These are phyloP conservation scores for Pyrocephalus nanus DNA, from an alignment of 2,797 vertebrate species.

Conservation along the genomic window DNA sequence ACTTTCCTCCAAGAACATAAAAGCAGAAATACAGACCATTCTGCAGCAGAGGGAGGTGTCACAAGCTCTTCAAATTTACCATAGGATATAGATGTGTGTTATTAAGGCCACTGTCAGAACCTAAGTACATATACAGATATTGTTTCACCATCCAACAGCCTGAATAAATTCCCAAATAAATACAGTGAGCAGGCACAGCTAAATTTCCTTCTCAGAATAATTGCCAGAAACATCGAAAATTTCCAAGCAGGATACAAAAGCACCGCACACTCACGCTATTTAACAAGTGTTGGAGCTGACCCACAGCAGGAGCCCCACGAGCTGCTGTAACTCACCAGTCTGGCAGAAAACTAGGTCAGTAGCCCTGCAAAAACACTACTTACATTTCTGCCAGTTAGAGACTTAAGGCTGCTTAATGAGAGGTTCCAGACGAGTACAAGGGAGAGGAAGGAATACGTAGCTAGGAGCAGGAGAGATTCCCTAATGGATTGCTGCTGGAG, in stretches of 20 bases:
- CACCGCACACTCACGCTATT: not conserved
- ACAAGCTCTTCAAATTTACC: not conserved
- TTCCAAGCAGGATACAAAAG: not conserved
- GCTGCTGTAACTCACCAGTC: slow-evolving; percentile 3
- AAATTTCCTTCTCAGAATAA: not conserved
- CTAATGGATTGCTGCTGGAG: not conserved
- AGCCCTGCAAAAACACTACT: slow-evolving; percentile 6
- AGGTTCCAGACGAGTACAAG: not conserved
- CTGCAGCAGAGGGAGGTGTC: not conserved
- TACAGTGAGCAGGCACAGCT: not conserved
- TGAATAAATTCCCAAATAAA: not conserved
- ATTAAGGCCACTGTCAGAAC: not conserved
- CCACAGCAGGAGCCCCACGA: slow-evolving; percentile 11
- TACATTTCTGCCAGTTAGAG: slow-evolving; percentile 15
- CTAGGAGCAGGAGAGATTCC: not conserved
- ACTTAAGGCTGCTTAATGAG: slow-evolving; percentile 26
- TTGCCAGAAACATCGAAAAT: not conserved
- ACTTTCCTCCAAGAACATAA: not conserved
- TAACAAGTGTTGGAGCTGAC: slow-evolving; percentile 4
- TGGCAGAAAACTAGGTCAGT: slow-evolving; percentile 35
- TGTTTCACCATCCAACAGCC: not conserved
- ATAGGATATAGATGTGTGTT: not conserved
- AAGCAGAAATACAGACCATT: not conserved
- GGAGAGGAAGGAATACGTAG: not conserved
- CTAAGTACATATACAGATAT: not conserved